phyloP scores from a whole-genome alignment of 2,113 vertebrate species.

The Platysternon megacephalum region DNA sequence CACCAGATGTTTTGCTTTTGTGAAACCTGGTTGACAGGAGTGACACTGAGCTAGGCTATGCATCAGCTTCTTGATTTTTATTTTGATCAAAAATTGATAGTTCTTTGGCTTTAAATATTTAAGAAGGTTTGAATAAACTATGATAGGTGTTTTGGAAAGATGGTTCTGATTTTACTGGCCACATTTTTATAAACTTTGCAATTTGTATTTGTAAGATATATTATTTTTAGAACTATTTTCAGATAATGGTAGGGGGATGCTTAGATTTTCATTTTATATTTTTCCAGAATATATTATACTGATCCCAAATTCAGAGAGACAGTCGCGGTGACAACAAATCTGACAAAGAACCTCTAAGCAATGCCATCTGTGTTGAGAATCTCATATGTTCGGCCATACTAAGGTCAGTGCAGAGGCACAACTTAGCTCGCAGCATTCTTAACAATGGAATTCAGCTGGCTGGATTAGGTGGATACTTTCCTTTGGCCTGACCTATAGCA shows the following conservation, averaged over 20 bases:
- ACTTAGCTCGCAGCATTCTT: neutral
- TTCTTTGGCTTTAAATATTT: neutral
- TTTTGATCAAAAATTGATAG: slow-evolving; percentile 22
- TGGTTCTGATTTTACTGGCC: neutral
- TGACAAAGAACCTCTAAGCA: slow-evolving; percentile 49
- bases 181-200: neutral
- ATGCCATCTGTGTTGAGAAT: slow-evolving; percentile 45
- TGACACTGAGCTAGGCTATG: neutral
- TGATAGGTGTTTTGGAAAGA: neutral
- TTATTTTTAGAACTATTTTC: slow-evolving; percentile 1
- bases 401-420: slow-evolving; percentile 48
- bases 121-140: neutral
- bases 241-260: neutral
- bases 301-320: slow-evolving; percentile 24
- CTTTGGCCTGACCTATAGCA: neutral
- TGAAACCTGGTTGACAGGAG: slow-evolving; percentile 18
- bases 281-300: slow-evolving; percentile 1
- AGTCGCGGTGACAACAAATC: slow-evolving; percentile 15
- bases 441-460: neutral
- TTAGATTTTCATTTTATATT: neutral
- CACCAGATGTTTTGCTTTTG: slow-evolving; percentile 25
- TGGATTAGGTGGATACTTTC: slow-evolving; percentile 2
- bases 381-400: slow-evolving; percentile 31
- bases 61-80: neutral
- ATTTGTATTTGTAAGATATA: rapidly evolving